These are phyloP conservation scores for Monoplex corrugatus DNA, from an alignment of 2,888 invertebrate species.

Conservation along the genomic window DNA sequence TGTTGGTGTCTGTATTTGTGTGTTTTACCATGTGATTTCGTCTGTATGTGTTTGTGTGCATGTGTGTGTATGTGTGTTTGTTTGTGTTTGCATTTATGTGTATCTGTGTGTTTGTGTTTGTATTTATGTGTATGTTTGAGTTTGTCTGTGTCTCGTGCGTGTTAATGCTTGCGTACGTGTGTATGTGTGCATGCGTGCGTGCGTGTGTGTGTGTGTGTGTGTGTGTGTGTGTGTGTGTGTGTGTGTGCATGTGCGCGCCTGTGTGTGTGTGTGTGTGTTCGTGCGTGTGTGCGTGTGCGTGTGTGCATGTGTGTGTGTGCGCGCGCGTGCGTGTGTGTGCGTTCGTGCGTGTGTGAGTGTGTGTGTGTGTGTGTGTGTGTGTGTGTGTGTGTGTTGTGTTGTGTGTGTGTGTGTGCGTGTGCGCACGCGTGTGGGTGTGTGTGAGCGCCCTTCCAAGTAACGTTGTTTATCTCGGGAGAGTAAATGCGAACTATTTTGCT, in stretches of 20 bases:
- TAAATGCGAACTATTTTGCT: no score
- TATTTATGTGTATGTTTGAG: no score
- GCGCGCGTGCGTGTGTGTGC: neutral
- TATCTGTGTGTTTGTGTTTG: neutral
- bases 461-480: no score
- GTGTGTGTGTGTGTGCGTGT: constrained; percentile 14
- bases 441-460: neutral
- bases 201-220: neutral
- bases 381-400: neutral
- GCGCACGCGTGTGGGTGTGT: neutral
- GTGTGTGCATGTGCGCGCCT: no score
- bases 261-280: neutral
- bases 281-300: neutral
- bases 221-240: neutral
- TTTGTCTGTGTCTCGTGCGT: no score
- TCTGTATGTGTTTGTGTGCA: neutral
- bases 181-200: no score
- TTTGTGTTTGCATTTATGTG: neutral
- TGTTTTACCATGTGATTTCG: neutral
- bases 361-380: neutral
- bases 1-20: neutral
- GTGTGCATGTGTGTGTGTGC: neutral
- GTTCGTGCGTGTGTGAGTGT: neutral
- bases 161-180: neutral
- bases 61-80: neutral